These are phyloP conservation scores for Zaprionus davidi DNA, from an alignment of 1,140 invertebrate genomes.

Conservation along the genomic window DNA sequence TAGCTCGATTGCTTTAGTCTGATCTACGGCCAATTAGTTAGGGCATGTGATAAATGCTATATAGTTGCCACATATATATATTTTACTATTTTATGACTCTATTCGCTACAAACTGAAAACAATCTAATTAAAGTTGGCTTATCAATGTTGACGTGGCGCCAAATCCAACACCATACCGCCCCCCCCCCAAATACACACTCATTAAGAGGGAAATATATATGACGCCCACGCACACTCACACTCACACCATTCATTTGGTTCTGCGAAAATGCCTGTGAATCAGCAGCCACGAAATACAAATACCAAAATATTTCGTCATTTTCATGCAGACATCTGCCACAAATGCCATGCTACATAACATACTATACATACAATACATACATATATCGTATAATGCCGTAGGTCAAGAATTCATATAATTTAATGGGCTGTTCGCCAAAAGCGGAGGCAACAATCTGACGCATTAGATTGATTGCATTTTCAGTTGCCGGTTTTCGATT, in stretches of 20 bases:
- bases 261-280: constrained; percentile 34
- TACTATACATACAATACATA: constrained; percentile 7
- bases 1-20: not conserved
- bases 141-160: constrained; percentile 7
- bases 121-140: constrained; percentile 18
- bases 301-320: constrained; percentile 64
- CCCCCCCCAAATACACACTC: not conserved
- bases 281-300: constrained; percentile 36
- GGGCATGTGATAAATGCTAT: not conserved
- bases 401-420: constrained; percentile 57
- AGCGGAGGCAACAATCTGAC: constrained; percentile 17
- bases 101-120: not conserved
- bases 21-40: not conserved
- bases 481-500: constrained; percentile 14
- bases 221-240: not conserved
- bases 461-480: constrained; percentile 41
- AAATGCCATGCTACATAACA: constrained; percentile 15
- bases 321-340: constrained; percentile 27
- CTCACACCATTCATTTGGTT: constrained; percentile 23
- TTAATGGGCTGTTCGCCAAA: constrained; percentile 53
- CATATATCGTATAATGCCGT: constrained; percentile 51
- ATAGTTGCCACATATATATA: not conserved
- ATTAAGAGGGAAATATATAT: constrained; percentile 9
- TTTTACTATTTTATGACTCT: not conserved
- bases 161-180: not conserved